Conservation (phyloP, 1,140 invertebrate species). For the Drosophila ogumai region DNA sequence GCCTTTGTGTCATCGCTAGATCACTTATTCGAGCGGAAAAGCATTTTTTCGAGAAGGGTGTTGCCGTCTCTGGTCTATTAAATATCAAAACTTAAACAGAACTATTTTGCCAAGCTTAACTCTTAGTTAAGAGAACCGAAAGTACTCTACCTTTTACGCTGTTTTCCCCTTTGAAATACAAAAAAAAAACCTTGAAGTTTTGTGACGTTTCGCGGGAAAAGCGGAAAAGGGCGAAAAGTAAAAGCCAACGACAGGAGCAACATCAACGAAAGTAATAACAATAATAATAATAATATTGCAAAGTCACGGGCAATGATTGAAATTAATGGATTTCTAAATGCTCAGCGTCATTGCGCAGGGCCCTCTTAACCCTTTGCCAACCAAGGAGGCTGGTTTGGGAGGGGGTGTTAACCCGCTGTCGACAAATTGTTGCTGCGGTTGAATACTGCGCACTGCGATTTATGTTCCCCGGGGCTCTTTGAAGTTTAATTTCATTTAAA, state of each 20-base stretch:
- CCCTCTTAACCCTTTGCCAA: constrained; percentile 37
- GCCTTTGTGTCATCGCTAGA: too few species aligned
- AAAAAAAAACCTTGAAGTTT: constrained; percentile 49
- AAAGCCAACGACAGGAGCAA: constrained; percentile 55
- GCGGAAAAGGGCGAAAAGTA: constrained; percentile 18
- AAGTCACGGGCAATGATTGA: constrained; percentile 78
- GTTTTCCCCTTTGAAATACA: constrained; percentile 15
- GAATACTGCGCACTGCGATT: constrained; percentile 34
- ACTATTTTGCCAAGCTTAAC: background rate
- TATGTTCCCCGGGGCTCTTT: constrained; percentile 7
- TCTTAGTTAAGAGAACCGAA: constrained; percentile 3
- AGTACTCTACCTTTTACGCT: constrained; percentile 3
- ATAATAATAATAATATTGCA: constrained; percentile 70
- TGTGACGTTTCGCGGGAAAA: constrained; percentile 1
- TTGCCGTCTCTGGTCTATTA: too few species aligned
- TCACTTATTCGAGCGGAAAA: too few species aligned
- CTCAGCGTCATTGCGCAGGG: constrained; percentile 57
- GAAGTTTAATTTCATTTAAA: constrained; percentile 57
- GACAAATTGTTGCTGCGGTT: constrained; percentile 59
- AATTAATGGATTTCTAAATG: constrained; percentile 79
- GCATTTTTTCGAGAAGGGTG: too few species aligned
- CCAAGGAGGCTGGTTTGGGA: background rate
- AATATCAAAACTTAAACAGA: background rate
- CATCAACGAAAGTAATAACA: constrained; percentile 50
- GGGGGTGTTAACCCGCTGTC: constrained; percentile 15